These are phyloP conservation scores for Hemaris fuciformis DNA, from an alignment of 2,888 invertebrate species.

Conservation along the genomic window DNA sequence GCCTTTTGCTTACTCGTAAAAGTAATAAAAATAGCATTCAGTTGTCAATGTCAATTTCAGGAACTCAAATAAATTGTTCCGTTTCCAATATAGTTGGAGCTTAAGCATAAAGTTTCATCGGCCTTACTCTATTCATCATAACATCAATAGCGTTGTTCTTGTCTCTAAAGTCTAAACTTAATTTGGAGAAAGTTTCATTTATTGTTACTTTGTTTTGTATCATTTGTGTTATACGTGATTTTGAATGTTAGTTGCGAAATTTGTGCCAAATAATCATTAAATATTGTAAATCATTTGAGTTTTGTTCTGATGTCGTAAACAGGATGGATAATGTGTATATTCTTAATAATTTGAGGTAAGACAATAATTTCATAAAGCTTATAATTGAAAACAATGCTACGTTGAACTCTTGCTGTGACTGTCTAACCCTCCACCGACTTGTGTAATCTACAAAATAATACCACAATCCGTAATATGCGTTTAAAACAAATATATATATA, in stretches of 20 bases:
- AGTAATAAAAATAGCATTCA: no score
- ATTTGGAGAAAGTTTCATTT: conserved; percentile 6
- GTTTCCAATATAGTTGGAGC: not conserved
- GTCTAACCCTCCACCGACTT: not conserved
- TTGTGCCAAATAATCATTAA: not conserved
- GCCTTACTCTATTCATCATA: not conserved
- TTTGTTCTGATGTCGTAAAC: conserved; percentile 31
- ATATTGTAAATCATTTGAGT: not conserved
- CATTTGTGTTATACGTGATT: not conserved
- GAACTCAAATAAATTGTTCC: not conserved
- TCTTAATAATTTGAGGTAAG: conserved; percentile 69
- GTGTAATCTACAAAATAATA: no score
- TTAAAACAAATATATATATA: no score
- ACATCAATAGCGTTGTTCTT: not conserved
- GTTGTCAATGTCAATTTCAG: not conserved
- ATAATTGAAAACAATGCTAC: conserved; percentile 25
- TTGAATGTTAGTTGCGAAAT: not conserved
- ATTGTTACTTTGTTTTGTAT: not conserved
- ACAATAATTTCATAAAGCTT: conserved; percentile 12
- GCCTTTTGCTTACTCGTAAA: no score
- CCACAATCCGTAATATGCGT: no score
- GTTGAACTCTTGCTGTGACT: conserved; percentile 15
- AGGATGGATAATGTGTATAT: conserved; percentile 68
- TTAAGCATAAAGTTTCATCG: not conserved
- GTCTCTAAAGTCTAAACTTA: not conserved